These are phyloP conservation scores for Chalcis sispes DNA, from an alignment of 2,888 invertebrate genomes.

Conservation along the genomic window DNA sequence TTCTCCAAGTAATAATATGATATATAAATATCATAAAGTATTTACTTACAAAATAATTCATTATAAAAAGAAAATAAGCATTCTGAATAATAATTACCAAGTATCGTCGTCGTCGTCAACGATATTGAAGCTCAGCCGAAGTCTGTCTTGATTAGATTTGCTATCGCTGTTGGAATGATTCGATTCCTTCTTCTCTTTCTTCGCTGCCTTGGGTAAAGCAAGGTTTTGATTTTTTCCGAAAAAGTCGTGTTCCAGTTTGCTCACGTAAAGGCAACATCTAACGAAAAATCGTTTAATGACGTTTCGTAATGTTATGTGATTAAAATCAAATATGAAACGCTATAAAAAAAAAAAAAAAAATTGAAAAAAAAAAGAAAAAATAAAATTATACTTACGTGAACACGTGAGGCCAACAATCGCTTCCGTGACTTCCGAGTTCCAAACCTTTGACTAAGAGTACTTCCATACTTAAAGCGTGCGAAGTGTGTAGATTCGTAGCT, in stretches of 20 bases:
- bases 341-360: background rate
- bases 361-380: background rate
- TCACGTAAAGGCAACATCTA: constrained; percentile 93
- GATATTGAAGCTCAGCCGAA: constrained; percentile 80
- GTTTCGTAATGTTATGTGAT: background rate
- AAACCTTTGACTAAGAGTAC: constrained; percentile 91
- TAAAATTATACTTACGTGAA: constrained; percentile 80
- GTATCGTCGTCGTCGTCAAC: constrained; percentile 87
- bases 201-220: constrained; percentile 82
- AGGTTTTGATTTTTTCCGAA: constrained; percentile 89
- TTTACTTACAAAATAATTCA: background rate
- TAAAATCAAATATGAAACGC: background rate
- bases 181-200: constrained; percentile 77
- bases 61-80: too few relatives aligned
- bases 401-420: constrained; percentile 97
- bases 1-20: too few relatives aligned
- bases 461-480: constrained; percentile 94
- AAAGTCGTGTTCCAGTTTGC: constrained; percentile 92
- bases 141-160: constrained; percentile 80
- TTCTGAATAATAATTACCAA: constrained; percentile 81
- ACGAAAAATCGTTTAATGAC: too few relatives aligned
- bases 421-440: constrained; percentile 93
- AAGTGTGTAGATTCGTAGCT: constrained; percentile 87
- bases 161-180: constrained; percentile 78
- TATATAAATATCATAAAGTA: too few relatives aligned